Evolutionary conservation across 2,888 invertebrate species (phyloP).

Genomic region (Ctena decussata): DNA sequence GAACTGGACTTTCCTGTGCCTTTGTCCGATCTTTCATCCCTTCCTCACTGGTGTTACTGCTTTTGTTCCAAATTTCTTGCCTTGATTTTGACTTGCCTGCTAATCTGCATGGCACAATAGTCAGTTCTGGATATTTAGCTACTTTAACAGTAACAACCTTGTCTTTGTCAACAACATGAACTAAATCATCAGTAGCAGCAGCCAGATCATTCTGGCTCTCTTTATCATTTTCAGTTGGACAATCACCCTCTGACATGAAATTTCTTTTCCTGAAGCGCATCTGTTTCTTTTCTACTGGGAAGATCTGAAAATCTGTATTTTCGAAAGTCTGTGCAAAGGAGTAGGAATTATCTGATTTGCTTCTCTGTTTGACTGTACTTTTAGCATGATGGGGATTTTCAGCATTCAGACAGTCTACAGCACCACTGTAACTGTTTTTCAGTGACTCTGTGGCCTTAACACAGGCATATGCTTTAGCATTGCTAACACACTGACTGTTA

Average conservation of each 20-base stretch:
- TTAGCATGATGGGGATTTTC: neutral
- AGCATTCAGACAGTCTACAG: neutral
- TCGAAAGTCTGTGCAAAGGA: neutral
- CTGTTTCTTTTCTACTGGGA: too few relatives aligned
- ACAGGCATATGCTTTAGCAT: too few relatives aligned
- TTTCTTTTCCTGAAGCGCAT: neutral
- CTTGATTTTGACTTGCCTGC: neutral
- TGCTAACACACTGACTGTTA: too few relatives aligned
- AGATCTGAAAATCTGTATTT: too few relatives aligned
- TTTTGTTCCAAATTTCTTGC: neutral
- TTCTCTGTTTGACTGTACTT: neutral
- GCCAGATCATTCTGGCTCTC: neutral
- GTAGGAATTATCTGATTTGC: neutral
- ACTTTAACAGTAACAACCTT: constrained; percentile 4
- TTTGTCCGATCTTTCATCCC: neutral
- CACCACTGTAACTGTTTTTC: too few relatives aligned
- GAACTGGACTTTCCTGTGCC: neutral
- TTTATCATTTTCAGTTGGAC: neutral
- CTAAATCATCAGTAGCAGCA: neutral
- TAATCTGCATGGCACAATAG: neutral
- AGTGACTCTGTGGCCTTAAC: too few relatives aligned
- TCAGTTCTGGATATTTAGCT: neutral
- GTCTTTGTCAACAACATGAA: neutral
- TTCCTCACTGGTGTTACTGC: neutral
- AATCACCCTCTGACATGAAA: neutral